A percentile compares a stretch with the other conserved stretches of the same genome.
Conservation (phyloP, 2,113 vertebrate species). For the Carassius auratus region DNA sequence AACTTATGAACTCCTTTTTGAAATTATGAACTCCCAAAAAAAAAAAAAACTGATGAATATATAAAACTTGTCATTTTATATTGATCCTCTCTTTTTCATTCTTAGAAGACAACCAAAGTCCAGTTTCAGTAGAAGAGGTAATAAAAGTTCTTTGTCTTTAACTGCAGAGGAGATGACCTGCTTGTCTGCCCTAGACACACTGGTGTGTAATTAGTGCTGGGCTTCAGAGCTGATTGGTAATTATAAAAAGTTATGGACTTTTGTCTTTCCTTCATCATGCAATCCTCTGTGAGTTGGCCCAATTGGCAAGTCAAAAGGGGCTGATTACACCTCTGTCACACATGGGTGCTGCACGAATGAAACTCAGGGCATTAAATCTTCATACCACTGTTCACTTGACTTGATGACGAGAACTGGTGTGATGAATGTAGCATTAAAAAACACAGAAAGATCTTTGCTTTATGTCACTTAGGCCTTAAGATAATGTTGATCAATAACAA, state of each 20-base stretch:
- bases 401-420: neutral
- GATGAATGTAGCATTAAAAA: slow-evolving; percentile 1
- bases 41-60: neutral
- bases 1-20: neutral
- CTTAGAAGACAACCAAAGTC: neutral
- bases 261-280: slow-evolving; percentile 29
- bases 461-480: neutral
- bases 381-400: slow-evolving; percentile 19
- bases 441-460: neutral
- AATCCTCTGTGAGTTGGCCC: slow-evolving; percentile 10
- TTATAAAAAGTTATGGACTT: slow-evolving; percentile 30
- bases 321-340: slow-evolving; percentile 25
- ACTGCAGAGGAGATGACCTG: slow-evolving; percentile 35
- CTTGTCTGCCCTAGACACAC: slow-evolving; percentile 15
- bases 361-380: neutral
- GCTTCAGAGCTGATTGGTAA: slow-evolving; percentile 40
- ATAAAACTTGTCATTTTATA: neutral
- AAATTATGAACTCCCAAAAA: neutral
- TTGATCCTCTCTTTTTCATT: slow-evolving; percentile 4
- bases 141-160: slow-evolving; percentile 28
- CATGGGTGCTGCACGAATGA: neutral
- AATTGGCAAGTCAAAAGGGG: slow-evolving; percentile 23
- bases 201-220: slow-evolving; percentile 38
- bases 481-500: neutral
- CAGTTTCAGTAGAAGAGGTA: slow-evolving; percentile 19